Conservation (phyloP, 2,113 vertebrate species). For the Leucoraja erinaceus region DNA sequence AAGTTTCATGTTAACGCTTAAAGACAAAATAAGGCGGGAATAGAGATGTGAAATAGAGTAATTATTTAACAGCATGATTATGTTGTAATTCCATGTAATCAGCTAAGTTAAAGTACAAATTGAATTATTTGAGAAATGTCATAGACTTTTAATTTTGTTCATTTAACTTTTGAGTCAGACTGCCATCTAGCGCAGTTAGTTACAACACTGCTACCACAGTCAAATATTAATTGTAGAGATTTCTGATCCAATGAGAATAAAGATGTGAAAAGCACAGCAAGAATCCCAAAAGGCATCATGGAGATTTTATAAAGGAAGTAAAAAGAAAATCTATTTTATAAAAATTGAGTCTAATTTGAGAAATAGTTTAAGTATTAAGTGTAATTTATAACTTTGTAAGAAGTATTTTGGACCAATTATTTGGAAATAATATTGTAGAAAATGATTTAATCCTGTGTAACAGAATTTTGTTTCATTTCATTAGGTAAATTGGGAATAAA, state of each 20-base stretch:
- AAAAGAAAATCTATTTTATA: slow-evolving; percentile 3
- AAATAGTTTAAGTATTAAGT: too few species aligned
- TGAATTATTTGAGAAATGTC: not conserved
- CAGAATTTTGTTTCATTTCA: not conserved
- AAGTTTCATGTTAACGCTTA: not conserved
- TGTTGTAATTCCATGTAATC: not conserved
- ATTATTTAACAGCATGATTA: not conserved
- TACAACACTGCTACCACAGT: not conserved
- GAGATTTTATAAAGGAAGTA: not conserved
- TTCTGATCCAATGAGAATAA: not conserved
- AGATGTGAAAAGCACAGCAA: not conserved
- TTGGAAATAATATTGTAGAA: too few species aligned
- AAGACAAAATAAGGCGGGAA: not conserved
- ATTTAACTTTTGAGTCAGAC: not conserved
- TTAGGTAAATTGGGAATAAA: not conserved
- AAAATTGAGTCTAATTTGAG: too few species aligned
- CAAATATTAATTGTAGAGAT: not conserved
- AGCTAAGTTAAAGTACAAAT: not conserved
- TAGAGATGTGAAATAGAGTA: not conserved
- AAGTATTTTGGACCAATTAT: too few species aligned
- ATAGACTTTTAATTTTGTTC: not conserved
- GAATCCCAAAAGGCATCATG: too few species aligned
- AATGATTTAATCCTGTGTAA: too few species aligned
- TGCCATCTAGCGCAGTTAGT: not conserved
- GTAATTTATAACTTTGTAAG: too few species aligned